These are phyloP conservation scores for Apus apus DNA, from an alignment of 2,113 vertebrate genomes.

Conservation along the genomic window DNA sequence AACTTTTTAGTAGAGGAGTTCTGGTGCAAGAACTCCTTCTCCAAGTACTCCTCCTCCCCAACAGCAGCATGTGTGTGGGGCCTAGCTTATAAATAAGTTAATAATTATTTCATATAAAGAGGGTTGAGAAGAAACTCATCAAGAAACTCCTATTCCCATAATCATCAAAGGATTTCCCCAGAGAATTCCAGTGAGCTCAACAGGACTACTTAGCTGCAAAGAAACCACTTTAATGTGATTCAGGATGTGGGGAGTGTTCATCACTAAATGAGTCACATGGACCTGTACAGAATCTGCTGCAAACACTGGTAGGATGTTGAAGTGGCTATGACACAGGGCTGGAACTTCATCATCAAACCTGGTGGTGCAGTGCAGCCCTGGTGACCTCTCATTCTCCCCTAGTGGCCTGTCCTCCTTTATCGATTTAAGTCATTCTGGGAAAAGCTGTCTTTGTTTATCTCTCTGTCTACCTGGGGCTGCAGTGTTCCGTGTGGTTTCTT, in stretches of 20 bases:
- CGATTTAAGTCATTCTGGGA: not conserved
- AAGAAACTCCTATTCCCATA: not conserved
- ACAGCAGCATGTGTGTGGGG: not conserved
- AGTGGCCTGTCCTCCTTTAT: not conserved
- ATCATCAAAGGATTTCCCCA: not conserved
- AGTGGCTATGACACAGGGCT: not conserved
- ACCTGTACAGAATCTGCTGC: not conserved
- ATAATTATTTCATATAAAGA: not conserved
- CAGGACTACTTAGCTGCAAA: not conserved
- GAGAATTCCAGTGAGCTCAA: not conserved
- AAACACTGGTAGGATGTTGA: not conserved
- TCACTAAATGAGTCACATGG: accelerated
- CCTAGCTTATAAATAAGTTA: not conserved
- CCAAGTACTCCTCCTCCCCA: not conserved
- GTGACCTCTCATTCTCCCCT: not conserved
- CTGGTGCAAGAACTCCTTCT: not conserved
- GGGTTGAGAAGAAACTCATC: not conserved
- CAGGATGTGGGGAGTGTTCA: not conserved
- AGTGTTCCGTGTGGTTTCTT: not conserved
- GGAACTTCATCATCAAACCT: not conserved
- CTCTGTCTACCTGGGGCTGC: not conserved
- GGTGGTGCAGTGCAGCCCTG: not conserved
- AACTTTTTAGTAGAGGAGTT: not conserved
- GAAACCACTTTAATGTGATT: not conserved
- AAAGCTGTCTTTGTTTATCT: not conserved